A percentile compares a stretch with the other conserved stretches of the same genome.
phyloP scores from a whole-genome alignment of 2,888 invertebrate species.

The Metacarcinus magister region DNA sequence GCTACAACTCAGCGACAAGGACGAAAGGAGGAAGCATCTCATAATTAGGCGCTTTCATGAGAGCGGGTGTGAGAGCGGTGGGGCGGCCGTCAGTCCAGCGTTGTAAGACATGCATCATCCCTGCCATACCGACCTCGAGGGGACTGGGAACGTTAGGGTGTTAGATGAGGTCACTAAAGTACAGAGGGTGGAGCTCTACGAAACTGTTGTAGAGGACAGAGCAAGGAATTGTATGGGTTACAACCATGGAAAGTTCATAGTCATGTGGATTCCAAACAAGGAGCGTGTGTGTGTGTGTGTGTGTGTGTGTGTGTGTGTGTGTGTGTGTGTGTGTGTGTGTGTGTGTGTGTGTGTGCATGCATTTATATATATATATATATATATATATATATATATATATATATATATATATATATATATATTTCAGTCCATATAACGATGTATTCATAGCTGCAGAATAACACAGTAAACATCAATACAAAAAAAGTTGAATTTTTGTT shows the following conservation, averaged over 20 bases:
- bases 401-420: slow-evolving; percentile 68
- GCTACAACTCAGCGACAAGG: slow-evolving; percentile 55
- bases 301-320: slow-evolving; percentile 10
- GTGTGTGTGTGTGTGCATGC: background rate
- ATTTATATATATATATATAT: slow-evolving; percentile 59
- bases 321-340: background rate
- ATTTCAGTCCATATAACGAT: background rate
- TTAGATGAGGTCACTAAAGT: background rate
- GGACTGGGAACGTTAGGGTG: too few relatives aligned
- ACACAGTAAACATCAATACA: background rate
- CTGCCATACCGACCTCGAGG: slow-evolving; percentile 20
- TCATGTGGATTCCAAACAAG: background rate
- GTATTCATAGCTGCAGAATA: background rate
- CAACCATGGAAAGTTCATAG: background rate
- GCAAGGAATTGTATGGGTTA: background rate
- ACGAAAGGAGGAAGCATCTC: slow-evolving; percentile 64
- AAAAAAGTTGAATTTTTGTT: background rate
- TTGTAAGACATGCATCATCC: slow-evolving; percentile 71
- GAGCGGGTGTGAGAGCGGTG: slow-evolving; percentile 61
- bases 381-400: slow-evolving; percentile 64
- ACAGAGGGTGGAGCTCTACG: background rate
- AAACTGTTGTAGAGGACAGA: background rate
- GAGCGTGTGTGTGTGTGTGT: background rate
- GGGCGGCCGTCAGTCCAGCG: slow-evolving; percentile 57
- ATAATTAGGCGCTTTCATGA: slow-evolving; percentile 62